These are phyloP conservation scores for Amphipyra tragopoginis DNA, from an alignment of 2,888 invertebrate species.

Conservation along the genomic window DNA sequence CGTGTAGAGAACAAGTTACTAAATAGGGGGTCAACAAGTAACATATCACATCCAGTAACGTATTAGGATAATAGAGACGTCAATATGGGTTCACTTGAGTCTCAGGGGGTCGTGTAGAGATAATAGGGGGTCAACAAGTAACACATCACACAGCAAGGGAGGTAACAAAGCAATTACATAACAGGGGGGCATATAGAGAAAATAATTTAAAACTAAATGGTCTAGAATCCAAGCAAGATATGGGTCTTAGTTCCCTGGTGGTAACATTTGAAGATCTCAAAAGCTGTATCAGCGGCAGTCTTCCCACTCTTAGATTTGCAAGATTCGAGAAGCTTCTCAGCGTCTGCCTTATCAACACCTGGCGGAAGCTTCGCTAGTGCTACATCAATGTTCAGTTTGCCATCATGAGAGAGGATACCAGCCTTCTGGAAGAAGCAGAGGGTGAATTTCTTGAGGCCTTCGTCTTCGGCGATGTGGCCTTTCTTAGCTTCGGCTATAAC, in stretches of 20 bases:
- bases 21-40: no score
- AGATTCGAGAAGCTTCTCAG: conserved; percentile 76
- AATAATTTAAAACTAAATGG: no score
- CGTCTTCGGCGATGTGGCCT: conserved; percentile 80
- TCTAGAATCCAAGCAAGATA: conserved; percentile 51
- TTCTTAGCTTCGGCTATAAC: conserved; percentile 77
- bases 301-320: conserved; percentile 81
- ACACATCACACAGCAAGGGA: no score
- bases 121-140: no score
- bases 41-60: no score
- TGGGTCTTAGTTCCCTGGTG: conserved; percentile 77
- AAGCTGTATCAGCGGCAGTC: conserved; percentile 79
- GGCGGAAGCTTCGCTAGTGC: conserved; percentile 79
- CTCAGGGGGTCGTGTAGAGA: no score
- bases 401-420: conserved; percentile 73
- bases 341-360: conserved; percentile 76
- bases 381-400: conserved; percentile 80
- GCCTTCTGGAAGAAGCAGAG: conserved; percentile 85
- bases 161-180: neutral
- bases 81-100: no score
- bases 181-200: neutral
- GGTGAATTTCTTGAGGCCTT: conserved; percentile 80
- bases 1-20: no score
- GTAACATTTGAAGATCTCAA: conserved; percentile 84
- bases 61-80: no score